Evolutionary conservation across 2,797 vertebrate species (phyloP), one percentile per base, ranked within the genome.

Genomic region (Xerus rutilus): DNA sequence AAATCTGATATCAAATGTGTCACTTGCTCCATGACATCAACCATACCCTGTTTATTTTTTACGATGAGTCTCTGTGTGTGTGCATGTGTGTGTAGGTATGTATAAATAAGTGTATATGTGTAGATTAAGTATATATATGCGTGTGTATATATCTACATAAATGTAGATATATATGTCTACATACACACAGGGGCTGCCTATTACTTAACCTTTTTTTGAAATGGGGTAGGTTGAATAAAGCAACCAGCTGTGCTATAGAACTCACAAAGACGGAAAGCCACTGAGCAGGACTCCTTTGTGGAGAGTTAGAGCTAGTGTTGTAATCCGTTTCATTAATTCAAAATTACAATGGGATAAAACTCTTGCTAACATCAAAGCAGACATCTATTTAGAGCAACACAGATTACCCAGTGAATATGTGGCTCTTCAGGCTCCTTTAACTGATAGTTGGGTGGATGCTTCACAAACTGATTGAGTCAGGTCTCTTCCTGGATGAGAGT

Each of bases 391-490:
- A 65, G 28, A 82, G 52, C 8, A 67, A 84, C 74, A 97, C 89
- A 1, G 0, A 78, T 94, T 86, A 96, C 76, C 88, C 96, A 95
- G 93, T 91, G 91, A 97, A 76, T 57, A 77, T 62, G 73, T 81
- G 69, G 54, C 47, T 82, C 64, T 96, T 95, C 83, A 76, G 39
- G 8, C 45, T 94, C 89, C 81, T 95, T 82, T 32, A 1, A 0
- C 94, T 95, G 86, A 96, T 77, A 95, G 65, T n/a, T 79, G 93
- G 43, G 93, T 14, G 32, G 69, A 39, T 65, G 92, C 95, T 96
- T 94, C 72, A 97, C 81, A 96, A 96, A 87, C 92, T 79, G 62
- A 95, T 62, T 95, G 94, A 82, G 84, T 95, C 97, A 54, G 93
- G 70, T 92, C 43, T 79, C 39, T 57, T 47, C 47, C 57, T n/a